These are phyloP conservation scores for Myotis vivesi DNA, from an alignment of 2,797 vertebrate species.

Conservation along the genomic window DNA sequence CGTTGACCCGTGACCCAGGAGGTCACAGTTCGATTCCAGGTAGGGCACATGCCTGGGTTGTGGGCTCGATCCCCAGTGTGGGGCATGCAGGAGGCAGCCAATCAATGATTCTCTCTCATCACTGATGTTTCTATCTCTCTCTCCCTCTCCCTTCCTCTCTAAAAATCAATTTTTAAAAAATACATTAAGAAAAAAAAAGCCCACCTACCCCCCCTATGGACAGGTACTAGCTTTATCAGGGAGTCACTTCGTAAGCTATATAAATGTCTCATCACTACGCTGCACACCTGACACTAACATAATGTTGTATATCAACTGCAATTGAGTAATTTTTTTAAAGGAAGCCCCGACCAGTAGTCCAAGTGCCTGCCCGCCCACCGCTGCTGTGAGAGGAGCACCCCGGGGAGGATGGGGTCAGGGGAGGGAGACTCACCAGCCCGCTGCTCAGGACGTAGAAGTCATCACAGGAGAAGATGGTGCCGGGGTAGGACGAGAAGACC, in stretches of 20 bases:
- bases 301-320: not conserved
- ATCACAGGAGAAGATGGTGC: constrained; percentile 93
- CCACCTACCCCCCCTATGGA: too few relatives aligned
- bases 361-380: not conserved
- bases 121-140: not conserved
- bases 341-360: not conserved
- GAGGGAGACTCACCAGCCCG: constrained; percentile 89
- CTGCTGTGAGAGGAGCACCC: not conserved
- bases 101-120: too few relatives aligned
- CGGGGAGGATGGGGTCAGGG: accelerated
- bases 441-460: constrained; percentile 97
- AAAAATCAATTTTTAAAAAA: too few relatives aligned
- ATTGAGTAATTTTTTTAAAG: not conserved
- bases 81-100: not conserved
- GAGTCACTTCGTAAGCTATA: not conserved
- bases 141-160: too few relatives aligned
- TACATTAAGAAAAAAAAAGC: too few relatives aligned
- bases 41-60: too few relatives aligned
- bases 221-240: not conserved
- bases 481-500: constrained; percentile 95
- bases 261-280: not conserved
- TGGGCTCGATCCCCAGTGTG: not conserved
- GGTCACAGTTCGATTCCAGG: too few relatives aligned
- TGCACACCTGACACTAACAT: not conserved
- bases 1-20: too few relatives aligned